These are phyloP conservation scores for Nymphalis c-album DNA, from an alignment of 2,888 invertebrate genomes.

Conservation along the genomic window DNA sequence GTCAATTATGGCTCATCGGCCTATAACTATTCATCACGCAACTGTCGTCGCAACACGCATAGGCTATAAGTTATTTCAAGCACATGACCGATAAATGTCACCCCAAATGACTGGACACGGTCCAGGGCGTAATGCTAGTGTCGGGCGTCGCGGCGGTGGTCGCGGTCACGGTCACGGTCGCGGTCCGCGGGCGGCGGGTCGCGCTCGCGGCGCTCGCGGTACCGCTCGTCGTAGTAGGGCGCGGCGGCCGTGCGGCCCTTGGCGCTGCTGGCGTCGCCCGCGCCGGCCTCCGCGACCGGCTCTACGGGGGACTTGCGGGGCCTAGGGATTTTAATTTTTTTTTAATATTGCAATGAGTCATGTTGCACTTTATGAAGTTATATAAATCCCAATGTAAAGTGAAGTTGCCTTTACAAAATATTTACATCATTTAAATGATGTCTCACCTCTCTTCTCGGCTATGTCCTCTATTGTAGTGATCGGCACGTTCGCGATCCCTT, in stretches of 20 bases:
- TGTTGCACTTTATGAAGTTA: too few relatives aligned
- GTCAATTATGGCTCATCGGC: background rate
- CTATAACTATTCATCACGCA: background rate
- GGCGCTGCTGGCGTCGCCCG: conserved; percentile 68
- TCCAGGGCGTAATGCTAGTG: conserved; percentile 41
- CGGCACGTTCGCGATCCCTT: conserved; percentile 85
- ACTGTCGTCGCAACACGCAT: too few relatives aligned
- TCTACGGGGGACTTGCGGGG: conserved; percentile 84
- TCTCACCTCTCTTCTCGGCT: conserved; percentile 87
- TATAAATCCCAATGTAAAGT: background rate
- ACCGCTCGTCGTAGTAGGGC: conserved; percentile 93
- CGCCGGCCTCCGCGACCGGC: conserved; percentile 71
- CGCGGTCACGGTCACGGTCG: conserved; percentile 80
- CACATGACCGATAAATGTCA: too few relatives aligned
- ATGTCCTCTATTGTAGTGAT: conserved; percentile 88
- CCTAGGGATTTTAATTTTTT: conserved; percentile 49
- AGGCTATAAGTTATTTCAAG: too few relatives aligned
- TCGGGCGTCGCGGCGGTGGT: conserved; percentile 65
- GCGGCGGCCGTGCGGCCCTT: conserved; percentile 80
- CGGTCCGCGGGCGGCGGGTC: conserved; percentile 81
- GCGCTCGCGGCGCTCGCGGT: conserved; percentile 85
- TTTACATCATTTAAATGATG: background rate
- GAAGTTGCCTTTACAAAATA: background rate
- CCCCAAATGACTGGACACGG: too few relatives aligned
- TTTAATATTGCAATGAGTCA: background rate